Evolutionary conservation across 2,113 vertebrate species (phyloP).

Genomic region (Perca fluviatilis): DNA sequence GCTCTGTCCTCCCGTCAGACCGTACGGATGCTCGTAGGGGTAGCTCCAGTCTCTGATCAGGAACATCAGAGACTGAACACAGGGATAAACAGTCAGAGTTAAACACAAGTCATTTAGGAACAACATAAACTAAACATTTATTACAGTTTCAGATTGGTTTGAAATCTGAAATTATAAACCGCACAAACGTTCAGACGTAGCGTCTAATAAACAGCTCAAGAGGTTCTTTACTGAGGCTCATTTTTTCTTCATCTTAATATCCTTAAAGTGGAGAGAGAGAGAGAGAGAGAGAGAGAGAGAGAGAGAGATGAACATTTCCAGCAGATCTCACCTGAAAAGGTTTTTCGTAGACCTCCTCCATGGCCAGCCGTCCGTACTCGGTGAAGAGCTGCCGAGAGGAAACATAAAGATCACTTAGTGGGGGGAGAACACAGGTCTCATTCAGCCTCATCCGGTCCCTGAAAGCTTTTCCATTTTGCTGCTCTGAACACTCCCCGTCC

Average conservation of each 20-base stretch:
- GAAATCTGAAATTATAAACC: too few relatives aligned
- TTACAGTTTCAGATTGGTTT: too few relatives aligned
- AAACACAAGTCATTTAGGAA: neutral
- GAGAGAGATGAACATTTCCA: too few relatives aligned
- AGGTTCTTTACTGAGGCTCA: too few relatives aligned
- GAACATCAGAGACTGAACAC: slow-evolving; percentile 85
- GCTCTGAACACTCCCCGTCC: neutral
- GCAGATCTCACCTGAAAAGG: slow-evolving; percentile 91
- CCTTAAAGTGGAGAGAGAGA: too few relatives aligned
- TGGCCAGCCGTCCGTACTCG: slow-evolving; percentile 95
- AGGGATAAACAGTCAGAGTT: neutral
- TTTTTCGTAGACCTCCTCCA: slow-evolving; percentile 96
- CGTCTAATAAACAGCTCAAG: too few relatives aligned
- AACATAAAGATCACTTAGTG: neutral
- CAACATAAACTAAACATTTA: neutral
- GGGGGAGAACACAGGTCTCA: neutral
- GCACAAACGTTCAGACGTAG: too few relatives aligned
- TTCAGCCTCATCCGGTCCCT: neutral
- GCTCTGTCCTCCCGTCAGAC: slow-evolving; percentile 84
- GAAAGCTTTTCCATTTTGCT: neutral
- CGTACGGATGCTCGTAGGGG: slow-evolving; percentile 90
- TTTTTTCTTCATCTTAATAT: too few relatives aligned
- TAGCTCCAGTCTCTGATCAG: slow-evolving; percentile 92
- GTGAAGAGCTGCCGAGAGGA: slow-evolving; percentile 90
- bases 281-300: too few relatives aligned